Base-by-base conservation (phyloP, 2,797 vertebrate species). In the Delichon dasypus region DNA sequence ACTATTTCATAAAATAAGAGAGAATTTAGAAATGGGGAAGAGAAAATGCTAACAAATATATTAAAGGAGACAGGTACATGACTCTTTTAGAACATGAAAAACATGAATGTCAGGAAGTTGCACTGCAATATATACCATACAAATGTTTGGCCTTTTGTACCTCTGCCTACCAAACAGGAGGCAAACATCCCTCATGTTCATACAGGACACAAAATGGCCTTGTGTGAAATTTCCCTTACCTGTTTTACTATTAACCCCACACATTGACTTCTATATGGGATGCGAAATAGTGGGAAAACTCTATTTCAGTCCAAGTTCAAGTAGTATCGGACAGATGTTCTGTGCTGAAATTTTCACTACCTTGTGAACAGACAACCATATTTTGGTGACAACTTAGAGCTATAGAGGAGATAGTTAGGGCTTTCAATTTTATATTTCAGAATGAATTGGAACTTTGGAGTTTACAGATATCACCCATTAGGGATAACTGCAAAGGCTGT, bases 341-440 rank as follows among this genome's bases (percentile, higher is more conserved):
- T n/a, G 17, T 13, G 16, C 32, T 66, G 53, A 73, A n/a, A 32
- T 64, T 62, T 51, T 73, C 48, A n/a, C 64, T 76, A 42, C 42
- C 30, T 22, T 27, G 8, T 67, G 66, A 91, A 60, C 16, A 73
- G 51, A 44, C 27, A 89, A 27, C 9, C 13, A 34, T 66, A n/a
- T 82, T 76, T 74, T 70, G 42, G 45, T 72, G 68, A 71, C 60
- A 87, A 5, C 30, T 45, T 29, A 29, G 50, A 89, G 36, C 58
- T 89, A 27, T 16, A 67, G 62, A 36, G 82, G 65, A 92, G 71
- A 48, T 32, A 62, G 67, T 55, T 86, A 73, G 91, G 48, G 29
- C 40, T 93, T 94, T 91, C 76, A 71, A 22, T n/a, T 90, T 91
- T 60, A 1, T 81, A 55, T 88, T 94, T 90, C 71, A 73, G 54